Evolutionary conservation across 2,888 invertebrate genomes (phyloP), one percentile per base, ranked within the genome.

Genomic region (Bellardia bayeri): DNA sequence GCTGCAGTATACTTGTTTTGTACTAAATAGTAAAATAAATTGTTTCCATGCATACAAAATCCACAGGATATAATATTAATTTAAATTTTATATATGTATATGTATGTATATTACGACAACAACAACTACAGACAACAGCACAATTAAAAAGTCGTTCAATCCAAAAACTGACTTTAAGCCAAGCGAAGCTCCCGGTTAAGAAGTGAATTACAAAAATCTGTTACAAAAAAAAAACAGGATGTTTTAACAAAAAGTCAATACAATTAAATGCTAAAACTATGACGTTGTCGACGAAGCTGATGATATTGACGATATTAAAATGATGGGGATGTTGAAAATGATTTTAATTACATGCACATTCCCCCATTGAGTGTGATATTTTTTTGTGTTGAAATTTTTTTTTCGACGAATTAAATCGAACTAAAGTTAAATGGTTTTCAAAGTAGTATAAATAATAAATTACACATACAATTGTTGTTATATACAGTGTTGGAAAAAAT

Each of bases 181-280:
- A 78, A 71, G 78, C 45, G n/a, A 76, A 37, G 76, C 63, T 83
- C 63, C 69, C 54, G 69, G 69, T 76, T 16, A 30, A 68, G 54
- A 49, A 68, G 42, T 56, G 56, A 30, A 16, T 54, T 23, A 51
- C n/a, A 58, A 30, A 68, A 83, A 83, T 69, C 78, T 78, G 56
- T 37, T 69, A 51, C 4, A 45, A 37, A 37, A 37, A 37, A 37
- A 81, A 82, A 71, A 64, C 86, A 81, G 80, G 83, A 87, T 84
- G 76, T 87, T 87, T 86, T 78, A 78, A 66, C n/a, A 86, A 74
- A 78, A 69, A 81, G 76, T 82, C 82, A 86, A 86, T 82, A 86
- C 74, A 71, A 83, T 76, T 83, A 64, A 64, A 75, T 75, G 51
- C 6, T 58, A 71, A 82, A 80, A 76, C 76, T 83, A 83, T 83